Percentiles rank a stretch among this genome's conserved stretches.
phyloP scores from a whole-genome alignment of 2,797 vertebrate species.

The Hoplostethus mediterraneus region DNA sequence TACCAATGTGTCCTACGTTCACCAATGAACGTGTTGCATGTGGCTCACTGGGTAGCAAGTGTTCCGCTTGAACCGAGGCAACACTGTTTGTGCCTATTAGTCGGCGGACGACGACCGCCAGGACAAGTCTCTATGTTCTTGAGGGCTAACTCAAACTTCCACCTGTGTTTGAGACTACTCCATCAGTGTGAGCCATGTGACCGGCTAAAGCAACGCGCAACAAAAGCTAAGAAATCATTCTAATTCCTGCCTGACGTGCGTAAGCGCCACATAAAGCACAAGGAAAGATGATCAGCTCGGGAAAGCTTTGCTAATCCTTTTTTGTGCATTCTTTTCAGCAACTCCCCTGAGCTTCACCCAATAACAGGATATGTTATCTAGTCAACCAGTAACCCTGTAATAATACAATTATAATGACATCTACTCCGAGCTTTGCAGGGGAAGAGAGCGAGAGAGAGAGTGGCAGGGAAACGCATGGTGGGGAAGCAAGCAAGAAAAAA shows the following conservation, averaged over 20 bases:
- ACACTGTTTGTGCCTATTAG: no score
- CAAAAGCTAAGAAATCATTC: constrained; percentile 35
- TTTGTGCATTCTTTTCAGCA: constrained; percentile 48
- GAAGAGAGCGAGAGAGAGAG: background rate
- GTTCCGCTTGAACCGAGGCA: no score
- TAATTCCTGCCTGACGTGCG: constrained; percentile 26
- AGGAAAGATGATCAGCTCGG: constrained; percentile 37
- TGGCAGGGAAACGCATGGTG: background rate
- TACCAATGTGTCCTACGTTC: no score
- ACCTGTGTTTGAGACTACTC: background rate
- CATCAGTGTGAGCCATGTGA: background rate
- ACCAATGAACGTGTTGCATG: no score
- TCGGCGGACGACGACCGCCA: no score
- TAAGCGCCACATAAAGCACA: constrained; percentile 35
- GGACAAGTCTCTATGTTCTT: no score
- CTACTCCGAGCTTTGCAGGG: constrained; percentile 17
- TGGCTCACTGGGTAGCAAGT: no score
- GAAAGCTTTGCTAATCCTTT: constrained; percentile 48
- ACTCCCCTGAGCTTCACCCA: constrained; percentile 34
- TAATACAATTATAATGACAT: constrained; percentile 55
- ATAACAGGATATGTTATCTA: constrained; percentile 53
- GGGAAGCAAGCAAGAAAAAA: background rate
- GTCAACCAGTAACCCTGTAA: constrained; percentile 40
- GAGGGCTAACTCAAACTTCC: background rate
- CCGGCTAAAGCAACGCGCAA: background rate